Base-by-base conservation (phyloP, 2,888 invertebrate genomes). In the Trachelus iudaicus region DNA sequence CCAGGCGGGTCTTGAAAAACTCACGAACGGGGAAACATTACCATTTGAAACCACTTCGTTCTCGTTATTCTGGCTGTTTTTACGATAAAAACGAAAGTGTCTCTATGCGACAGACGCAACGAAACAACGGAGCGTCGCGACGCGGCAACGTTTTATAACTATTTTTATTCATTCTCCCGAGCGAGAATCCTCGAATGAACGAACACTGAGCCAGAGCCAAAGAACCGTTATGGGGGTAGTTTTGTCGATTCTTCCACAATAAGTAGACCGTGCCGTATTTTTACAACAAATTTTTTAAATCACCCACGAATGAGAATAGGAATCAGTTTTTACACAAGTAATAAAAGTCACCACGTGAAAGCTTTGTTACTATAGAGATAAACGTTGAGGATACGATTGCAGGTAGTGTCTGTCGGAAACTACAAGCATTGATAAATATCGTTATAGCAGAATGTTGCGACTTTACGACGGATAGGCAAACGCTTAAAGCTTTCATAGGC, bases 21-120 rank as follows among this genome's bases (percentile, higher is more conserved):
- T 23, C 56, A 23, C 56, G 23, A 56, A 56, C 9, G 56, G 9
- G 23, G 34, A 71, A 76, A 73, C 76, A 77, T 35, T 74, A 11
- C 34, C 69, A 73, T 34, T 56, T 77, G 69, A 75, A 77, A 68
- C 40, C 73, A 75, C 73, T 79, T 80, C 75, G 80, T 82, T 76
- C 81, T 76, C 75, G 79, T 83, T 83, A 77, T 12, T 71, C 71
- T 9, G 12, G 31, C 31, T 15, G 71, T 23, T 71, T 23, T 31
- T 31, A 23, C 6, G 31, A 71, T 71, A 71, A 71, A 71, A 71
- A 31, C 31, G 71, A 71, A 31, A 71, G 33, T 71, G 71, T 31
- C 71, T 31, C 56, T 56, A 3, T 9, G 56, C 9, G 9, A 56
- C 1, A 56, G 56, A 56, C 56, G 56, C 15, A 56, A 56, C 56